Evolutionary conservation across 2,113 vertebrate species (phyloP), one percentile per base, ranked within the genome.

Genomic region (Anser cygnoides): DNA sequence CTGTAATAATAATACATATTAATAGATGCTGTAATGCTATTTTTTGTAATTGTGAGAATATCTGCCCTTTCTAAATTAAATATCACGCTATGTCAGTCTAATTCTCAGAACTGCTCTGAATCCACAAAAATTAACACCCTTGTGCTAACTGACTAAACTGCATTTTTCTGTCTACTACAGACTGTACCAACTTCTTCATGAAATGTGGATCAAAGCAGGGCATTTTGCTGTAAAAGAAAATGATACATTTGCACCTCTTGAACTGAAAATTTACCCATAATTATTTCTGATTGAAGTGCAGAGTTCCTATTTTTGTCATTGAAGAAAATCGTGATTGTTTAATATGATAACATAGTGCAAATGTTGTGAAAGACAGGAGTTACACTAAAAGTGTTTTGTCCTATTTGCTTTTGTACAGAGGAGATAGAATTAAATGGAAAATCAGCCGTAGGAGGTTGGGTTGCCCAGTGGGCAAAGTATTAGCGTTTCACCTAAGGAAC

Each of bases 401-500:
- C 35, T 76, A 19, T 74, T 87, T 72, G 35, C 87, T 90, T 81
- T 61, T 81, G 11, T 23, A 31, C 43, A 92, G 54, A 26, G 33
- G 63, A 86, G 81, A 57, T 84, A 31, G 79, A 77, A 44, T 70
- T 50, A 75, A 86, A 71, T 39, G 55, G 75, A 77, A 92, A 59
- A 72, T 43, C 17, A 33, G 9, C n/a, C 4, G 0, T 6, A 66
- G 75, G 63, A 55, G 49, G 17, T 63, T 25, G 23, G 57, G n/a
- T 90, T 76, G 66, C 41, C 55, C 52, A 31, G 52, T 91, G 79
- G 78, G 75, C 25, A 61, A 71, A 52, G 39, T 67, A 52, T 92
- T 85, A 77, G 70, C 49, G 85, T 96, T 88, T 96, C 88, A 94
- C 57, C 76, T 73, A 43, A 95, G 90, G 75, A 92, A 46, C 77